These are phyloP conservation scores for Batillaria attramentaria DNA, from an alignment of 1,140 invertebrate genomes.

Conservation along the genomic window DNA sequence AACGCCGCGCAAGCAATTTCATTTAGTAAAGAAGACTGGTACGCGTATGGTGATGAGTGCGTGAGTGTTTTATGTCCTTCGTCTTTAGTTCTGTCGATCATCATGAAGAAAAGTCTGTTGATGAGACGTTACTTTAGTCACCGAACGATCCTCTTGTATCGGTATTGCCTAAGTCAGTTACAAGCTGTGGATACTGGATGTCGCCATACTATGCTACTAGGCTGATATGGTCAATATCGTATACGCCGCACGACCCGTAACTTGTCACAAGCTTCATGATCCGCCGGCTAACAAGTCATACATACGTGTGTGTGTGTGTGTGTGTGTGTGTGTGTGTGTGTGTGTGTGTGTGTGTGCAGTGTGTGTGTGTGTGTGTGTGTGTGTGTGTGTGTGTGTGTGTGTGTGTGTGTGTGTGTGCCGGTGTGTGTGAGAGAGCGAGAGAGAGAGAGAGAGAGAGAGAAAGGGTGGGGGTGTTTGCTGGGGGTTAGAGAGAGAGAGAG, in stretches of 20 bases:
- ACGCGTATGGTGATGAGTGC: too few species aligned
- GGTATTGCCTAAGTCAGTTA: neutral
- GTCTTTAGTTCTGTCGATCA: too few species aligned
- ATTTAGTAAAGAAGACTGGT: too few species aligned
- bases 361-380: conserved; percentile 3
- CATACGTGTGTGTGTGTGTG: neutral
- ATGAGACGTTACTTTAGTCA: too few species aligned
- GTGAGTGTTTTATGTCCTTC: too few species aligned
- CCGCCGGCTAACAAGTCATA: too few species aligned
- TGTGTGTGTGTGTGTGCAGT: neutral
- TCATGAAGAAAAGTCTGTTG: too few species aligned
- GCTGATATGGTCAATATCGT: neutral
- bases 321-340: neutral
- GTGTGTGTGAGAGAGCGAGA: too few species aligned
- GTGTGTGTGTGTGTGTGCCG: neutral
- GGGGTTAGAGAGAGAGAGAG: neutral
- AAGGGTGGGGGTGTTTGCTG: neutral
- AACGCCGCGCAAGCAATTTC: too few species aligned
- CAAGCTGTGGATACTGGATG: neutral
- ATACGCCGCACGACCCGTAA: neutral
- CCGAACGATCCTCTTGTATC: too few species aligned
- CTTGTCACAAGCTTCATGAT: neutral
- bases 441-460: neutral
- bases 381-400: neutral
- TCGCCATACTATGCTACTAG: neutral